These are phyloP conservation scores for Dipodomys spectabilis DNA, from an alignment of 2,113 vertebrate genomes.

Conservation along the genomic window DNA sequence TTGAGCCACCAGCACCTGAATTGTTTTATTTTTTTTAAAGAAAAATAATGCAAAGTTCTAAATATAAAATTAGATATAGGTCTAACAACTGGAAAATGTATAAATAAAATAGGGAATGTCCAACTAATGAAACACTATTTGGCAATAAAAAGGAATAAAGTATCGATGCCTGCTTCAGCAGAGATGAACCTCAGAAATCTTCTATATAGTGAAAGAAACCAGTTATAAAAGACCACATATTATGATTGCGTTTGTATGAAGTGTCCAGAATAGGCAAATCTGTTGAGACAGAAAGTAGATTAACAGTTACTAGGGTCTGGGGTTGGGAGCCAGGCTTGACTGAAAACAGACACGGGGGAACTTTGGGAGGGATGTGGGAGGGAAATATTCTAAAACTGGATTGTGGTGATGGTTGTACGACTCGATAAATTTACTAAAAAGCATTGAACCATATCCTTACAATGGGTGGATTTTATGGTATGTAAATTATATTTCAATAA, in stretches of 20 bases:
- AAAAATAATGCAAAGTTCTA: conserved; percentile 45
- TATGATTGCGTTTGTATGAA: conserved; percentile 28
- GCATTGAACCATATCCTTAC: conserved; percentile 52
- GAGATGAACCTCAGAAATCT: conserved; percentile 18
- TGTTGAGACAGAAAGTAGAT: conserved; percentile 46
- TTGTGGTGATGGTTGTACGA: conserved; percentile 50
- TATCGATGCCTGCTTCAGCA: not conserved
- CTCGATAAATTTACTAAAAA: conserved; percentile 64
- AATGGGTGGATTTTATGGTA: conserved; percentile 70
- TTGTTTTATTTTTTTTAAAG: not conserved
- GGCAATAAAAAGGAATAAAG: conserved; percentile 23
- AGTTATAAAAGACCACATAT: conserved; percentile 40
- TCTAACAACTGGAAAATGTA: not conserved
- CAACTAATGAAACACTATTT: conserved; percentile 7
- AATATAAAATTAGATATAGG: not conserved
- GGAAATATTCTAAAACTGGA: conserved; percentile 50
- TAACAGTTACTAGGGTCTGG: conserved; percentile 32
- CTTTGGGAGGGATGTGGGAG: not conserved
- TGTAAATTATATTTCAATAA: conserved; percentile 77
- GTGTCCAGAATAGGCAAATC: conserved; percentile 58
- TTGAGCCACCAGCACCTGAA: too few species aligned
- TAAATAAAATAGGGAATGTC: conserved; percentile 15
- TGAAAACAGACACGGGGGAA: conserved; percentile 54
- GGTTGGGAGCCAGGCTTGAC: conserved; percentile 24
- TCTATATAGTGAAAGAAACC: conserved; percentile 26